Evolutionary conservation across 2,888 invertebrate species (phyloP), one percentile per base, ranked within the genome.

Genomic region (Blera fallax): DNA sequence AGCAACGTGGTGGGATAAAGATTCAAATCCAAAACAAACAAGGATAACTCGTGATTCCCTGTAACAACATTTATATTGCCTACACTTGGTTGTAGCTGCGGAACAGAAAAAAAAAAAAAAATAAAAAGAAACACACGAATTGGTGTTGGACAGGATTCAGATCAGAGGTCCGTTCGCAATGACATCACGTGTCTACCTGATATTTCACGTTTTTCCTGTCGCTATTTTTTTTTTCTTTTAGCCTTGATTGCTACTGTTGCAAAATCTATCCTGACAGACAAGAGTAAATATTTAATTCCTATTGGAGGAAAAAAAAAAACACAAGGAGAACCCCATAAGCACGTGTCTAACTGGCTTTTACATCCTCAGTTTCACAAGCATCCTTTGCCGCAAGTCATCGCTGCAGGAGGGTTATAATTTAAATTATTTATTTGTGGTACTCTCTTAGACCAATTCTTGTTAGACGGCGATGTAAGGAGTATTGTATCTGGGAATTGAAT

Each of bases 391-490:
- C 11, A 52, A 37, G 16, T 37, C 56, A 7, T 27, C 37, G 76
- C 29, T 34, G 43, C 10, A 40, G 18, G 43, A 73, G 32, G 60
- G 65, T 11, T 40, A 54, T 58, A 40, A 45, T 8, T 56, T 81
- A 69, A 76, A 76, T 81, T 81, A 81, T 78, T 78, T 81, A 81
- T 62, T 69, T 81, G 74, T 37, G 74, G 81, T 69, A 5, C 48
- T 67, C 34, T 34, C 48, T n/a, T n/a, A n/a, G n/a, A n/a, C n/a
- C n/a, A 14, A 52, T 37, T 62, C 62, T 69, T 69, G 69, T 52
- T 60, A 45, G n/a, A 67, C 10, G 52, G 43, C 48, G 65, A 65
- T 54, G 65, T 54, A 50, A 67, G n/a, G n/a, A 37, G 76, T 37
- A 76, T 69, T 77, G 37, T 67, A 29, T 65, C 64, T 56, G 56